Base-by-base conservation (phyloP, 2,113 vertebrate species). In the Symphodus melops region DNA sequence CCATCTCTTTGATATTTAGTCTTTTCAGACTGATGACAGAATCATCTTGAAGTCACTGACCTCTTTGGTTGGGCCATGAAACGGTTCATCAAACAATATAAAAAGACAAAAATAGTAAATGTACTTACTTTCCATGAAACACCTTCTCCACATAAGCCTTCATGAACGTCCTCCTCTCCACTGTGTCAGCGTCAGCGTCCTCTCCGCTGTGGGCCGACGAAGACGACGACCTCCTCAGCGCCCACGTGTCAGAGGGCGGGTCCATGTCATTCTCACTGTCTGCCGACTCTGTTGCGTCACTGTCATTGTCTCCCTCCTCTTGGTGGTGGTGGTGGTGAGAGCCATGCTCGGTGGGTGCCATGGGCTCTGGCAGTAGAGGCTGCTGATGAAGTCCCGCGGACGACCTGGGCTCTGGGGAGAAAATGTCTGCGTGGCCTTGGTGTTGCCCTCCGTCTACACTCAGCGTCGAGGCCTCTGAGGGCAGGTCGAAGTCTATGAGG, bases 201-300 rank as follows among this genome's bases (percentile, higher is more conserved):
- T 96, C 96, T 0, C 92, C 84, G 28, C 97, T 98, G 86, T 97
- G 96, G 89, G 73, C 86, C 19, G 98, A 98, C 1, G 96, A 97
- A 56, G 96, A 98, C 0, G 97, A 98, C 0, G 96, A 97, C 44
- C 94, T 95, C 8, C 79, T 93, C 42, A 91, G 91, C 41, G 92
- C 85, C 21, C 96, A 96, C 61, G 21, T 80, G 17, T 92, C 91
- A 0, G 82, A 86, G 0, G 95, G 93, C 0, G 94, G 96, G 68
- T 94, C 95, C 0, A 93, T 95, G 86, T 98, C 97, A 0, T 96
- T 96, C 73, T 98, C 97, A 0, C 97, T 99, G 93, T 99, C 97
- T 0, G 97, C 97, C 0, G 97, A 99, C 85, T 98, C 97, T 0
- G 98, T 99, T 68, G 95, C 95, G 21, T 98, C 97, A 0, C 97